phyloP scores from a whole-genome alignment of 2,113 vertebrate genomes.

The Deroptyus accipitrinus region DNA sequence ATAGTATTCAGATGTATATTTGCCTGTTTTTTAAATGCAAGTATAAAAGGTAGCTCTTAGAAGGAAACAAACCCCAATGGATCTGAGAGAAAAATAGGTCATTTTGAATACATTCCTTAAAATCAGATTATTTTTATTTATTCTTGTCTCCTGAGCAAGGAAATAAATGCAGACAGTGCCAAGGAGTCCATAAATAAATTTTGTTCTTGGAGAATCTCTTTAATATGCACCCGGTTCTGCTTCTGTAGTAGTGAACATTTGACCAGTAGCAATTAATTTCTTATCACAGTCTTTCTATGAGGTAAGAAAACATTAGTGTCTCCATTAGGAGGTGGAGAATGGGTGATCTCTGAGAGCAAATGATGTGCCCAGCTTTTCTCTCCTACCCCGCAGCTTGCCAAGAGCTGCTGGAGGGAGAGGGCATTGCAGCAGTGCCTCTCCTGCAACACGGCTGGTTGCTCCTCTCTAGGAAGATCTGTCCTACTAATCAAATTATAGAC shows the following conservation, averaged over 20 bases:
- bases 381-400: neutral
- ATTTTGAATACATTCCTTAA: neutral
- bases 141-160: neutral
- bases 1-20: neutral
- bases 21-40: neutral
- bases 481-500: neutral
- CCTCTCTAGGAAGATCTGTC: neutral
- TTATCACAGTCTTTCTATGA: conserved; percentile 57
- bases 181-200: conserved; percentile 34
- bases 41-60: neutral
- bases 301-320: conserved; percentile 50
- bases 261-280: conserved; percentile 65
- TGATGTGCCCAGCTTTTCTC: neutral
- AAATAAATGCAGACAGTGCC: neutral
- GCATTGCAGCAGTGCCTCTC: neutral
- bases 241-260: conserved; percentile 43
- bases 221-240: neutral
- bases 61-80: neutral
- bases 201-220: conserved; percentile 24
- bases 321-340: conserved; percentile 46
- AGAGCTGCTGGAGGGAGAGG: neutral
- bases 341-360: neutral
- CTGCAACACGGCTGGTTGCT: neutral
- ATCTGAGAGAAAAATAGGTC: neutral
- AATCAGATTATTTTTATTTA: neutral